Base-by-base conservation (phyloP, 1,140 invertebrate genomes). In the Leucophenga varia region DNA sequence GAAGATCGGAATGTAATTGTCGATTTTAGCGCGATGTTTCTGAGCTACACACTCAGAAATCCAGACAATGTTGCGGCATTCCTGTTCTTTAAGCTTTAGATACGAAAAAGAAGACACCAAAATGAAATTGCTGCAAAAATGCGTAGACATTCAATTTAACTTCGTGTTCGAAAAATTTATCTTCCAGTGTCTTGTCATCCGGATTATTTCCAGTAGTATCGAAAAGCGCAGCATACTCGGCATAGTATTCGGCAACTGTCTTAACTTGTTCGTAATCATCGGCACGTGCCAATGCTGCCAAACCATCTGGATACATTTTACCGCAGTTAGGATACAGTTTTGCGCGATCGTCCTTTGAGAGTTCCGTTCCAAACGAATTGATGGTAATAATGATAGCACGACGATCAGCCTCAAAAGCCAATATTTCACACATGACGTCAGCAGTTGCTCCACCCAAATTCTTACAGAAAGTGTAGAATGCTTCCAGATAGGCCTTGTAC, bases 261-360 rank as follows among this genome's bases (percentile, higher is more conserved):
- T 96, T 93, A 1, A 99, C 97, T 84, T 99, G 96, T 64, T 99
- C 97, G 72, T 98, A 98, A 79, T 99, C 97, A 80, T 99, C 97
- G 57, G 96, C 96, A 46, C 93, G 81, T n/a, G 93, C 94, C 43
- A 99, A 78, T 34, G 95, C 90, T 46, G 91, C 90, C 47, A 99
- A 79, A 17, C 97, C 97, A 82, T 99, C 95, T 21, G 97, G 97
- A 79, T 97, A 90, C 39, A 99, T 81, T 72, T 93, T 93, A 42
- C 97, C 97, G 78, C 96, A 99, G 49, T 90, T 88, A 22, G 97
- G 97, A 76, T 99, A 99, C 61, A 99, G 79, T 73, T 99, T 98
- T 25, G 91, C 90, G 49, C 97, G 84, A 76, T 99, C 97, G 76
- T 99, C 97, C 76, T 99, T 99, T 14, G 93, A 93, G 61, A 99